Conservation (phyloP, 92 coral and sea anemone species). For the Nematostella vectensis region DNA sequence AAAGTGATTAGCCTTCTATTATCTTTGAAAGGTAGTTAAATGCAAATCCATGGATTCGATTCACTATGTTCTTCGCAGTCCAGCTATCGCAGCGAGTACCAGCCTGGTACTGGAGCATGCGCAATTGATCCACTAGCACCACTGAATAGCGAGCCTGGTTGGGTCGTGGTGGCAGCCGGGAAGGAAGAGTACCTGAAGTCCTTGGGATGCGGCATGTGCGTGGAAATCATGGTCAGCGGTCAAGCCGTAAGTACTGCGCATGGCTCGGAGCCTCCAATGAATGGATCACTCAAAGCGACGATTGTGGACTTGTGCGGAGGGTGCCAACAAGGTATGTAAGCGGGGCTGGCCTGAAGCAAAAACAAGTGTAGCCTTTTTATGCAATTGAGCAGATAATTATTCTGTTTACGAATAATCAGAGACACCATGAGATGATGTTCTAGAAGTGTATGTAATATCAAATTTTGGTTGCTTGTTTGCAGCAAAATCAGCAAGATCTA, state of each 20-base stretch:
- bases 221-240: conserved; percentile 64
- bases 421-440: not conserved
- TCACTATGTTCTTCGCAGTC: no score
- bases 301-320: conserved; percentile 57
- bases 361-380: no score
- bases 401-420: no score
- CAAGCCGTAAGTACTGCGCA: conserved; percentile 34
- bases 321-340: conserved; percentile 46
- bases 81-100: conserved; percentile 61
- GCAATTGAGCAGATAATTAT: no score
- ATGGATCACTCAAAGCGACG: conserved; percentile 52
- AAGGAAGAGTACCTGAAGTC: conserved; percentile 52
- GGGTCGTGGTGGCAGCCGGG: conserved; percentile 80
- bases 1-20: no score
- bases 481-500: no score
- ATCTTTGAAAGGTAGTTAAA: no score
- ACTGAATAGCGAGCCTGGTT: conserved; percentile 43
- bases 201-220: conserved; percentile 77
- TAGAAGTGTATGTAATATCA: not conserved
- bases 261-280: conserved; percentile 49
- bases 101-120: conserved; percentile 59
- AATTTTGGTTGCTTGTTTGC: no score
- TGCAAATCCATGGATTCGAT: no score
- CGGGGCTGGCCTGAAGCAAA: no score
- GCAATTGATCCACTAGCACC: conserved; percentile 65